phyloP scores from a whole-genome alignment of 2,888 invertebrate species.

The Oscheius sp. region DNA sequence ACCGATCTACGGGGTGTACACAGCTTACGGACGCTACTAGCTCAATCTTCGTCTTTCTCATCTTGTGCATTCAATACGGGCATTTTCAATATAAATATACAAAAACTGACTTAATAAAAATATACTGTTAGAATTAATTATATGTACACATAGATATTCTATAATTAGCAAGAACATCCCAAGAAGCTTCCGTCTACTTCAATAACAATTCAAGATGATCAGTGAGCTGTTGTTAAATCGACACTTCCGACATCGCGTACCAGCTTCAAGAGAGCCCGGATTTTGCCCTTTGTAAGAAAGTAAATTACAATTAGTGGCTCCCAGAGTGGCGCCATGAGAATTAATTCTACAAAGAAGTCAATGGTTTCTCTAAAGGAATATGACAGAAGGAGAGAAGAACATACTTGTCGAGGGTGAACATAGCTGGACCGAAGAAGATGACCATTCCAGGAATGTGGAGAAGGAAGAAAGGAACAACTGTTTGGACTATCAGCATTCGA shows the following conservation, averaged over 20 bases:
- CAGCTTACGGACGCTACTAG: constrained; percentile 41
- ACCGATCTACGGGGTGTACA: constrained; percentile 37
- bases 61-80: constrained; percentile 18
- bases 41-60: constrained; percentile 18
- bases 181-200: too few relatives aligned
- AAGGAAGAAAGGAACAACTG: constrained; percentile 1
- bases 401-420: constrained; percentile 1
- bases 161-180: too few relatives aligned
- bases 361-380: not conserved
- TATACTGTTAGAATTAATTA: too few relatives aligned
- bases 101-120: not conserved
- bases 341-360: not conserved
- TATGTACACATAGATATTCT: not conserved
- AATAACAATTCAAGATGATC: not conserved
- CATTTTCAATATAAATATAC: constrained; percentile 4
- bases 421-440: not conserved
- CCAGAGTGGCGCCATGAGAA: not conserved
- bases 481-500: constrained; percentile 11
- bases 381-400: not conserved
- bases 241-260: too few relatives aligned
- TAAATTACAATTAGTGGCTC: constrained; percentile 18
- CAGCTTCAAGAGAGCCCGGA: too few relatives aligned
- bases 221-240: not conserved
- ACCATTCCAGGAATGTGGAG: not conserved
- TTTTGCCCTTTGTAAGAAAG: constrained; percentile 5